Conservation (phyloP, 2,797 vertebrate species). For the Potorous gilbertii region DNA sequence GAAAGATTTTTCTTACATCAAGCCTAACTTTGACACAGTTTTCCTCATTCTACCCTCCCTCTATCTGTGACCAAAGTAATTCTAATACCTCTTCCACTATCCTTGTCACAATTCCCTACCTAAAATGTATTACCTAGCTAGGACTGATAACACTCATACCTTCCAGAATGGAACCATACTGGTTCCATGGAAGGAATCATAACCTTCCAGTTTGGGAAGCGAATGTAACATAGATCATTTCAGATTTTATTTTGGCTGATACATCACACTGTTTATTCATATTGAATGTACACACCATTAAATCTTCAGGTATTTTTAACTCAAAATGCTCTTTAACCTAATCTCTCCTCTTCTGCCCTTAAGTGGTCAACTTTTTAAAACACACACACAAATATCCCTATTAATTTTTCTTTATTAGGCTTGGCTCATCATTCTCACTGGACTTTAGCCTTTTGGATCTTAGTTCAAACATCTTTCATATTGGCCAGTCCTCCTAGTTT, state of each 20-base stretch:
- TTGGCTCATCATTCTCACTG: neutral
- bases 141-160: neutral
- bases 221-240: neutral
- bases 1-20: neutral
- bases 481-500: neutral
- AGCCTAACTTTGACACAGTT: neutral
- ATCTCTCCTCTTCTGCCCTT: neutral
- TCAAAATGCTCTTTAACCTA: neutral
- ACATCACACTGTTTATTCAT: neutral
- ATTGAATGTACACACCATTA: neutral
- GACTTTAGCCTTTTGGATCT: neutral
- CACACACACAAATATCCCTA: neutral
- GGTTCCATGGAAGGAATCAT: neutral
- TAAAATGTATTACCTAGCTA: neutral
- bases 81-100: neutral
- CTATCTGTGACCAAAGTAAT: neutral
- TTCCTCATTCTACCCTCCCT: neutral
- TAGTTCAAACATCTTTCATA: neutral
- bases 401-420: neutral
- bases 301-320: neutral
- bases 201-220: neutral
- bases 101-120: neutral
- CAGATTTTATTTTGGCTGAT: neutral
- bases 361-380: neutral
- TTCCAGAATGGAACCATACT: no score